Percentiles rank a stretch among this genome's conserved stretches.
phyloP scores from a whole-genome alignment of 2,888 invertebrate species.

The Yponomeuta sedellus region DNA sequence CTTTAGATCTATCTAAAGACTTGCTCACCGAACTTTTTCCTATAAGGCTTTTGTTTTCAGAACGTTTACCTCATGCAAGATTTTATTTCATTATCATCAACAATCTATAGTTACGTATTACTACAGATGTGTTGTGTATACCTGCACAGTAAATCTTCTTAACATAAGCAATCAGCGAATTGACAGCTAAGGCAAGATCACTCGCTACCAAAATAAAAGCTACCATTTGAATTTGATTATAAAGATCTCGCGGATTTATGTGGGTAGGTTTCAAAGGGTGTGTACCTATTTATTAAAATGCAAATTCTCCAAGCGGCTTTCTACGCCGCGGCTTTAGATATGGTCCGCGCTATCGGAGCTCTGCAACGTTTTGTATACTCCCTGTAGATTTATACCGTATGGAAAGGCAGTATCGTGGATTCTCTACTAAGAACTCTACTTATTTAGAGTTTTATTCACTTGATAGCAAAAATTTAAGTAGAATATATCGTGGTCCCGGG shows the following conservation, averaged over 20 bases:
- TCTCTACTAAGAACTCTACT: conserved; percentile 30
- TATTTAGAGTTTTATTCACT: not conserved
- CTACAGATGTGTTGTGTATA: too few species aligned
- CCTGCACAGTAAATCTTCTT: too few species aligned
- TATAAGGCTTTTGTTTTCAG: too few species aligned
- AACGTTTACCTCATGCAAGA: too few species aligned
- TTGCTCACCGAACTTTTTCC: too few species aligned
- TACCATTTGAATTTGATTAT: conserved; percentile 73
- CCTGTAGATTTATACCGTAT: conserved; percentile 72
- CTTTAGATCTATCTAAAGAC: too few species aligned
- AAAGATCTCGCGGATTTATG: conserved; percentile 71
- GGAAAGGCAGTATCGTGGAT: conserved; percentile 39
- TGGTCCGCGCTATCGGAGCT: conserved; percentile 57
- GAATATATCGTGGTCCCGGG: too few species aligned
- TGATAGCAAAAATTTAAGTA: too few species aligned
- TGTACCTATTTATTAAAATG: conserved; percentile 77
- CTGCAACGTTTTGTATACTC: conserved; percentile 70
- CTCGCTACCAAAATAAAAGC: conserved; percentile 40
- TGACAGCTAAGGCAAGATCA: not conserved
- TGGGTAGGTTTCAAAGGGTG: conserved; percentile 72
- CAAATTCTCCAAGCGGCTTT: conserved; percentile 59
- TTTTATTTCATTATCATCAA: too few species aligned
- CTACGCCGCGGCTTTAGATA: conserved; percentile 64
- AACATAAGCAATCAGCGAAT: not conserved
- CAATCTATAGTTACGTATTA: too few species aligned